phyloP scores from a whole-genome alignment of 1,140 invertebrate species.

The Drosophila bocqueti region DNA sequence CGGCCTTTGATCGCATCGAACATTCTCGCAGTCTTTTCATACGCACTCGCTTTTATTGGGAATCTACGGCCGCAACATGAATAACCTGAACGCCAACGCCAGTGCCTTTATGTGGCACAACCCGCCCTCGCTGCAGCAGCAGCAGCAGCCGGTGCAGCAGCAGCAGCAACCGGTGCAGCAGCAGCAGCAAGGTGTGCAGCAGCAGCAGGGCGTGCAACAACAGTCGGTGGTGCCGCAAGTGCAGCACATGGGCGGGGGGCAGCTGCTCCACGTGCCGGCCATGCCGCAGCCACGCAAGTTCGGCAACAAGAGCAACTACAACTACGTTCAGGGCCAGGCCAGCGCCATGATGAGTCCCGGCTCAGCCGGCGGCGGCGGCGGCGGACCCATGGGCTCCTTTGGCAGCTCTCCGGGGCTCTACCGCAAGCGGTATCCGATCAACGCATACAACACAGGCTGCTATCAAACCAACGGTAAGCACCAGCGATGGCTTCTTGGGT shows the following conservation, averaged over 20 bases:
- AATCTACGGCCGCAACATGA: conserved; percentile 32
- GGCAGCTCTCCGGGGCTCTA: conserved; percentile 44
- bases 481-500: not conserved
- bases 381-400: conserved; percentile 24
- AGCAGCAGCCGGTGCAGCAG: not conserved
- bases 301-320: conserved; percentile 66
- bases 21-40: not conserved
- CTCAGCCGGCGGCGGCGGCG: not conserved
- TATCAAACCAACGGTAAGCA: conserved; percentile 69
- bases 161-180: conserved; percentile 2
- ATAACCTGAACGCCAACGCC: conserved; percentile 64
- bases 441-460: conserved; percentile 38
- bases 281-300: conserved; percentile 63
- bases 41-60: not conserved
- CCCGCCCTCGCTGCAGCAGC: conserved; percentile 8
- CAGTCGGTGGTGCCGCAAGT: conserved; percentile 14
- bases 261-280: conserved; percentile 22
- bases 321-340: conserved; percentile 54
- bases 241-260: conserved; percentile 7
- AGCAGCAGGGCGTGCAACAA: conserved; percentile 15
- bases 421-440: conserved; percentile 68
- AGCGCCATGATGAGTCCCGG: conserved; percentile 35
- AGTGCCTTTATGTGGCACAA: conserved; percentile 62
- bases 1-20: not conserved
- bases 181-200: conserved; percentile 13